Conservation (phyloP, 2,888 invertebrate genomes). For the Andrena hattorfiana region DNA sequence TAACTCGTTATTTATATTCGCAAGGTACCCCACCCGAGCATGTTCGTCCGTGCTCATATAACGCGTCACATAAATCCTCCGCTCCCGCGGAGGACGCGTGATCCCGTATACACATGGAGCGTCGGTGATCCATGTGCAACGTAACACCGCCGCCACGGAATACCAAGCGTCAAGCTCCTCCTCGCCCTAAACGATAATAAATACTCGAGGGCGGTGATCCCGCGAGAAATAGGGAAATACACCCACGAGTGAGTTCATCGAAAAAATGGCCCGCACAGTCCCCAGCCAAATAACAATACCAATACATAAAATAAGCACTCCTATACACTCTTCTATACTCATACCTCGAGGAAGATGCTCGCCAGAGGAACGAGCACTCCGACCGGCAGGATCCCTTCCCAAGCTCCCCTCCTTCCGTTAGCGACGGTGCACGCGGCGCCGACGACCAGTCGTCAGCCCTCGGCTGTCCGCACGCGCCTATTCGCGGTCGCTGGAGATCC, state of each 20-base stretch:
- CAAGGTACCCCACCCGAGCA: not conserved
- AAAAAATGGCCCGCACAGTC: too few species aligned
- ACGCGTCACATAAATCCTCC: conserved; percentile 25
- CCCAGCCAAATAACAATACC: too few species aligned
- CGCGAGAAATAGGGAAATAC: too few species aligned
- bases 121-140: conserved; percentile 29
- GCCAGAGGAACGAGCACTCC: conserved; percentile 29
- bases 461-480: conserved; percentile 1
- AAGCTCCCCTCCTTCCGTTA: not conserved
- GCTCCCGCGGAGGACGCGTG: conserved; percentile 7
- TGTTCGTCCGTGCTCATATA: conserved; percentile 9
- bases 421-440: conserved; percentile 32
- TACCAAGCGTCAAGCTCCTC: not conserved
- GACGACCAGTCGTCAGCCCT: conserved; percentile 18
- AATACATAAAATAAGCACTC: not conserved
- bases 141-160: not conserved
- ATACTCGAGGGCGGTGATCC: too few species aligned
- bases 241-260: too few species aligned
- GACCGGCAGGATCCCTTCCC: conserved; percentile 27
- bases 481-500: conserved; percentile 12
- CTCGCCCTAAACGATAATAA: too few species aligned
- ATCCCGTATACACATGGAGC: conserved; percentile 7
- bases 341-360: conserved; percentile 24
- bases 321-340: not conserved
- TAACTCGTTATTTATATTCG: conserved; percentile 6